A percentile compares a stretch with the other conserved stretches of the same genome.
phyloP scores from a whole-genome alignment of 1,140 invertebrate genomes.

The Drosophila erecta region DNA sequence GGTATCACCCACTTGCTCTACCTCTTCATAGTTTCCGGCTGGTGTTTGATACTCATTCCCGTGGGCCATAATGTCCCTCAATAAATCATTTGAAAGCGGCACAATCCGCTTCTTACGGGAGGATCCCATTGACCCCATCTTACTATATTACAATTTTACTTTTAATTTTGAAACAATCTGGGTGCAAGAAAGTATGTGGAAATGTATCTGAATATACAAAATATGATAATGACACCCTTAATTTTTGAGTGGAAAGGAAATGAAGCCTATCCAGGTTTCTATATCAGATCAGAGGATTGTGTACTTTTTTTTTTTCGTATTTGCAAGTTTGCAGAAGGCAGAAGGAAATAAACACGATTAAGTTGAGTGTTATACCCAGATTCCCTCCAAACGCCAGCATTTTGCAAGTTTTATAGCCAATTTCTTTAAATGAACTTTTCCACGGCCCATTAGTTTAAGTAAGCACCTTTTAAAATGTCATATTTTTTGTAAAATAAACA shows the following conservation, averaged over 20 bases:
- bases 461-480: constrained; percentile 1
- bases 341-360: not conserved
- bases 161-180: constrained; percentile 2
- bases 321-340: not conserved
- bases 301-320: too few species aligned
- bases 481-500: too few species aligned
- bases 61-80: constrained; percentile 27
- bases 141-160: not conserved
- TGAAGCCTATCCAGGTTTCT: not conserved
- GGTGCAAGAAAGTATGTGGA: too few species aligned
- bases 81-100: constrained; percentile 18
- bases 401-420: too few species aligned
- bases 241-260: not conserved
- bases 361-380: too few species aligned
- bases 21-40: not conserved
- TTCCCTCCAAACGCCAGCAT: too few species aligned
- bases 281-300: not conserved
- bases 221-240: not conserved
- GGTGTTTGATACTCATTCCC: not conserved
- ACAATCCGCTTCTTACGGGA: not conserved
- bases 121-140: constrained; percentile 20
- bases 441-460: not conserved
- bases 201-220: not conserved
- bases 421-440: too few species aligned
- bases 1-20: constrained; percentile 7